phyloP scores from a whole-genome alignment of 2,888 invertebrate species.

The Resseliella maxima region DNA sequence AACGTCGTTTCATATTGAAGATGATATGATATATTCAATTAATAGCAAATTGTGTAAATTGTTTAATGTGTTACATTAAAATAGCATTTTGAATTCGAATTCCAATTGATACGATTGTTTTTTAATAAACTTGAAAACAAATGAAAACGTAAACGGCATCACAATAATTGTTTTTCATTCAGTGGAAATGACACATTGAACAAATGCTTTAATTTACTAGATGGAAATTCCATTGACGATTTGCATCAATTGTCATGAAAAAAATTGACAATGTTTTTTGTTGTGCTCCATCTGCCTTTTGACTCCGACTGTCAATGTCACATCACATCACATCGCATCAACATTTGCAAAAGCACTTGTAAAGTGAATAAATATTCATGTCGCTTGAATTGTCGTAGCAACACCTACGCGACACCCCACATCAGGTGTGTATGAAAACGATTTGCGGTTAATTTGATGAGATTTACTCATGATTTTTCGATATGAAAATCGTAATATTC shows the following conservation, averaged over 20 bases:
- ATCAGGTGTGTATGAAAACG: neutral
- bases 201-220: no score
- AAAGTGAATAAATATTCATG: no score
- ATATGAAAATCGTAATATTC: neutral
- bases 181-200: no score
- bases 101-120: constrained; percentile 40
- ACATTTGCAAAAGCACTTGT: no score
- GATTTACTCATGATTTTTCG: constrained; percentile 5
- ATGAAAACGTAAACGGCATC: neutral
- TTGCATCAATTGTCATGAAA: no score
- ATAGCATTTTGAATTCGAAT: constrained; percentile 19
- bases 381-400: no score
- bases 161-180: neutral
- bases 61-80: constrained; percentile 17
- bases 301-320: no score
- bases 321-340: no score
- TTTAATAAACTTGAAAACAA: constrained; percentile 27
- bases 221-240: no score
- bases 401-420: neutral
- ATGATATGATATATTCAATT: constrained; percentile 26
- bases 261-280: no score
- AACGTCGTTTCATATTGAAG: neutral
- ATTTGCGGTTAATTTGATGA: constrained; percentile 19
- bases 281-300: no score
- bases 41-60: constrained; percentile 47